Percentiles rank a stretch among this genome's conserved stretches.
Conservation (phyloP, 2,888 invertebrate species). For the Trimorus sp. region DNA sequence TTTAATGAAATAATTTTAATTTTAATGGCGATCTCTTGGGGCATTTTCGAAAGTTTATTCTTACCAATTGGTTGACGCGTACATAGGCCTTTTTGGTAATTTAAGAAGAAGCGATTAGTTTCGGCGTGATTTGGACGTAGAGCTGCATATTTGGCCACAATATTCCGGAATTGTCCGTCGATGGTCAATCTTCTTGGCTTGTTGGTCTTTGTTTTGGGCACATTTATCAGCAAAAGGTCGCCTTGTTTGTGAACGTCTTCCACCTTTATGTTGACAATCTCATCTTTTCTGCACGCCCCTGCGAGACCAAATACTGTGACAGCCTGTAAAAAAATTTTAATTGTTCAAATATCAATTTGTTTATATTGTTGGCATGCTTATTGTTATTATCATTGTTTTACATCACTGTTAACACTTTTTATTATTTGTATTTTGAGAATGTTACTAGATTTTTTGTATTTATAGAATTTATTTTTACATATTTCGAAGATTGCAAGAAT, state of each 20-base stretch:
- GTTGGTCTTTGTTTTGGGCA: constrained; percentile 30
- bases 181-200: constrained; percentile 18
- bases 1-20: not conserved
- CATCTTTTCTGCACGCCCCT: constrained; percentile 25
- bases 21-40: constrained; percentile 54
- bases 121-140: constrained; percentile 13
- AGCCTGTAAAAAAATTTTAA: constrained; percentile 18
- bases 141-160: constrained; percentile 9
- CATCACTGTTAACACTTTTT: too few relatives aligned
- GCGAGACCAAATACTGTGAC: constrained; percentile 22
- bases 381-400: too few relatives aligned
- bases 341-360: too few relatives aligned
- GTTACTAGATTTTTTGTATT: too few relatives aligned
- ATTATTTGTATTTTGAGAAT: too few relatives aligned
- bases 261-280: constrained; percentile 26
- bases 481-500: too few relatives aligned
- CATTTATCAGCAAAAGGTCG: constrained; percentile 9
- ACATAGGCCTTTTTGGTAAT: constrained; percentile 63
- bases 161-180: constrained; percentile 12
- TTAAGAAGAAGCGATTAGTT: constrained; percentile 20
- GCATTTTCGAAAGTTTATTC: constrained; percentile 57
- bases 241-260: constrained; percentile 22
- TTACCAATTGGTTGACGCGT: constrained; percentile 49
- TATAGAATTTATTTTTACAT: too few relatives aligned
- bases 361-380: too few relatives aligned